Conservation (phyloP, 1,140 invertebrate species). For the Drosophila funebris region DNA sequence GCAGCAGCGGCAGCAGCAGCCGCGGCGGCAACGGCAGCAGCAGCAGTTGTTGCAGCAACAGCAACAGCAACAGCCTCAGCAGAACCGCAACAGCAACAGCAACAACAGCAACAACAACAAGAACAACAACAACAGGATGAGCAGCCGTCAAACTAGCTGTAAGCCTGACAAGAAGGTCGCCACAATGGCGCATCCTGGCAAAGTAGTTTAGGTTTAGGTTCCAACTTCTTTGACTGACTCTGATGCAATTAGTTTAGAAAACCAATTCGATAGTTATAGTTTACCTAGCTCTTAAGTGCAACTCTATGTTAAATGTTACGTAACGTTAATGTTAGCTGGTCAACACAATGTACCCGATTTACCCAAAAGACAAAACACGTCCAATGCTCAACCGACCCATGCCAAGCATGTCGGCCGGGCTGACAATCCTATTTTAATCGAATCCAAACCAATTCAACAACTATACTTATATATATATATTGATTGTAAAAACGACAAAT, state of each 20-base stretch:
- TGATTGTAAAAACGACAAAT: slow-evolving; percentile 37
- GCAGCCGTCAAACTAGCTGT: slow-evolving; percentile 62
- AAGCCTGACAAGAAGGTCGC: slow-evolving; percentile 65
- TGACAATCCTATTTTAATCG: slow-evolving; percentile 3
- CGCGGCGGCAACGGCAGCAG: slow-evolving; percentile 20
- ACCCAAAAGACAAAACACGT: slow-evolving; percentile 10
- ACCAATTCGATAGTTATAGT: slow-evolving; percentile 67
- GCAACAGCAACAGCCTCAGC: slow-evolving; percentile 29
- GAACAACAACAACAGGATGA: slow-evolving; percentile 36
- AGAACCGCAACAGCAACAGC: slow-evolving; percentile 9
- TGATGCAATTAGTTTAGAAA: slow-evolving; percentile 78
- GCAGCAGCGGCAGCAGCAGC: slow-evolving; percentile 51
- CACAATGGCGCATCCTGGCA: slow-evolving; percentile 54
- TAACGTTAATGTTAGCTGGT: slow-evolving; percentile 36
- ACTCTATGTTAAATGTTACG: slow-evolving; percentile 57
- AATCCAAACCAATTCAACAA: slow-evolving; percentile 21
- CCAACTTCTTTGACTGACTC: slow-evolving; percentile 77
- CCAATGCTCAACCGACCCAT: slow-evolving; percentile 5
- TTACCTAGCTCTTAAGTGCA: slow-evolving; percentile 42
- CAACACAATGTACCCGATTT: slow-evolving; percentile 17
- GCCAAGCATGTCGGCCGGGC: slow-evolving; percentile 34
- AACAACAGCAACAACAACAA: slow-evolving; percentile 22
- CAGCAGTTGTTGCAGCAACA: slow-evolving; percentile 13
- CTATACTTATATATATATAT: slow-evolving; percentile 12
- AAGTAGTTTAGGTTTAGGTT: slow-evolving; percentile 60